These are phyloP conservation scores for Echinometra lucunter DNA, from an alignment of 53 echinoderm and acorn worm genomes.

Conservation along the genomic window DNA sequence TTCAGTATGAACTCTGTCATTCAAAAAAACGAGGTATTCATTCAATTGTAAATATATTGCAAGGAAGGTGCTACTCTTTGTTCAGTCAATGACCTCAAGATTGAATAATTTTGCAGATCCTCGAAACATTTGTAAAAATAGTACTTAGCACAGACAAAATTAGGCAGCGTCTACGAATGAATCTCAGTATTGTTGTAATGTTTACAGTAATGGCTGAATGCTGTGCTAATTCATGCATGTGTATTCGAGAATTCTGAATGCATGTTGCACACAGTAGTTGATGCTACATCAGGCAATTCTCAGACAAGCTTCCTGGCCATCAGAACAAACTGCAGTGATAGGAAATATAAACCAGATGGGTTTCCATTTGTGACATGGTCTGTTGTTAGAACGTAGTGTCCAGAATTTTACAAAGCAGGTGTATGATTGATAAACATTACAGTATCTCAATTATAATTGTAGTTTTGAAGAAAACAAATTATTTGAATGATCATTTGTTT, in stretches of 20 bases:
- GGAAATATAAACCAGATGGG: too few relatives aligned
- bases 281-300: too few relatives aligned
- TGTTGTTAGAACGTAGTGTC: too few relatives aligned
- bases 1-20: not conserved
- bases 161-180: not conserved
- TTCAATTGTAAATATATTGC: conserved; percentile 31
- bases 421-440: not conserved
- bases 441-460: not conserved
- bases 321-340: too few relatives aligned
- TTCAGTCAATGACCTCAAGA: not conserved
- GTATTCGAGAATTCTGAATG: not conserved
- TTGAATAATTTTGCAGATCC: conserved; percentile 22
- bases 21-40: not conserved
- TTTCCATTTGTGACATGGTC: too few relatives aligned
- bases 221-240: not conserved
- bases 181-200: not conserved
- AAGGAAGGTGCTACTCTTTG: conserved; percentile 35
- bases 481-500: too few relatives aligned
- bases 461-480: not conserved
- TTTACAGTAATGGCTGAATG: not conserved
- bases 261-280: too few relatives aligned
- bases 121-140: not conserved
- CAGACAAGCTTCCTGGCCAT: too few relatives aligned
- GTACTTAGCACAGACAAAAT: not conserved
- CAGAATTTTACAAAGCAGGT: not conserved